Base-by-base conservation (phyloP, 2,888 invertebrate genomes). In the Athalia rosae region DNA sequence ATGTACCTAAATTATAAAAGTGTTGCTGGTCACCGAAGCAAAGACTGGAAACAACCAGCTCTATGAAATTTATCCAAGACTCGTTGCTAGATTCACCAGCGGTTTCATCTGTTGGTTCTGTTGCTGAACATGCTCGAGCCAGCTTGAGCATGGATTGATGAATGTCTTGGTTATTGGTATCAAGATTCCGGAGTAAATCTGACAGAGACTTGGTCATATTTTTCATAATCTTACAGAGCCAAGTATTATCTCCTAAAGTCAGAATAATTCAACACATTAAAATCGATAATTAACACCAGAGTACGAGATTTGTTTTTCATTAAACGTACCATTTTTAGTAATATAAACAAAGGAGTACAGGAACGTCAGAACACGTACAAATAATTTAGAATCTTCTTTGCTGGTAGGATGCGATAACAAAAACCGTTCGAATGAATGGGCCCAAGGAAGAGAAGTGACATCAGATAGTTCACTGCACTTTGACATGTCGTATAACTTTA, bases 361-460 rank as follows among this genome's bases (percentile, higher is more conserved):
- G 83, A 91, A 90, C 76, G 88, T 85, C 7, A 91, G 82, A 69
- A 93, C 89, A 48, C 91, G 87, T 3, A 91, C 90, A 67, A 95
- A 91, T 47, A 95, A 87, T 15, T 92, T 88, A 28, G 92, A 91
- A 85, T 95, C 95, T 58, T 93, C 92, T 67, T 92, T 90, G 67
- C 93, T 93, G 0, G 94, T 93, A 0, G 95, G 95, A 64, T 93
- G 92, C 2, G 93, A 92, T 78, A 91, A 89, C 61, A 95, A 88
- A 87, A 94, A 95, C 59, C 94, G 91, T 48, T 90, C 90, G 81
- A 94, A 92, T 0, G 92, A 91, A 82, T 91, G 91, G 82, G 92
- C 91, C 95, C 95, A 95, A 8, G 93, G 92, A 79, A 93, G 90
- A 59, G 89, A 87, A 28, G 89, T 92, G 87, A 85, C 91, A 87